Conservation (phyloP, 2,888 invertebrate species). For the Cantharis rustica region DNA sequence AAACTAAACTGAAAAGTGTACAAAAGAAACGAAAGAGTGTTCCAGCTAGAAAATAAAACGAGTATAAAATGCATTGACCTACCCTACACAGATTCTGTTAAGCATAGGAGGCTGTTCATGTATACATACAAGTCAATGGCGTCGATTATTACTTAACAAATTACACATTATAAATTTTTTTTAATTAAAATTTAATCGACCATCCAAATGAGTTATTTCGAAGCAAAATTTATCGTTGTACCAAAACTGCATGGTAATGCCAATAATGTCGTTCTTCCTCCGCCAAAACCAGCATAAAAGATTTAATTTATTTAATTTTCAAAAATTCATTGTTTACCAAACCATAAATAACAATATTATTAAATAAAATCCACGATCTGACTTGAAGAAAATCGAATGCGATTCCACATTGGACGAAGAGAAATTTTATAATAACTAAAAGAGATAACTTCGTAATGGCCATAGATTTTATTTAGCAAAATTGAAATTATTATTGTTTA, state of each 20-base stretch:
- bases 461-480: neutral
- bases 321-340: neutral
- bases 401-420: neutral
- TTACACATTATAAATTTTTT: neutral
- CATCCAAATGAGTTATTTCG: neutral
- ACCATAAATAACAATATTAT: neutral
- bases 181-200: neutral
- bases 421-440: neutral
- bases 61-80: slow-evolving; percentile 59
- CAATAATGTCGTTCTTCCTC: neutral
- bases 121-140: slow-evolving; percentile 53
- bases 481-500: neutral
- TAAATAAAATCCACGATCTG: neutral
- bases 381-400: neutral
- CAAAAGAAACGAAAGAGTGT: slow-evolving; percentile 54
- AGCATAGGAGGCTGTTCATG: slow-evolving; percentile 56
- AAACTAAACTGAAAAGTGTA: slow-evolving; percentile 51
- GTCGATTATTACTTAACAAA: slow-evolving; percentile 29
- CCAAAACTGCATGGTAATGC: neutral
- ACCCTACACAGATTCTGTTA: slow-evolving; percentile 58
- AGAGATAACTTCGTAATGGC: neutral
- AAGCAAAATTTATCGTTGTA: neutral
- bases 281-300: neutral
- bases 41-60: slow-evolving; percentile 54
- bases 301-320: neutral